A percentile compares a stretch with the other conserved stretches of the same genome.
Evolutionary conservation across 1,140 invertebrate species (phyloP).

Genomic region (Maconellicoccus hirsutus): DNA sequence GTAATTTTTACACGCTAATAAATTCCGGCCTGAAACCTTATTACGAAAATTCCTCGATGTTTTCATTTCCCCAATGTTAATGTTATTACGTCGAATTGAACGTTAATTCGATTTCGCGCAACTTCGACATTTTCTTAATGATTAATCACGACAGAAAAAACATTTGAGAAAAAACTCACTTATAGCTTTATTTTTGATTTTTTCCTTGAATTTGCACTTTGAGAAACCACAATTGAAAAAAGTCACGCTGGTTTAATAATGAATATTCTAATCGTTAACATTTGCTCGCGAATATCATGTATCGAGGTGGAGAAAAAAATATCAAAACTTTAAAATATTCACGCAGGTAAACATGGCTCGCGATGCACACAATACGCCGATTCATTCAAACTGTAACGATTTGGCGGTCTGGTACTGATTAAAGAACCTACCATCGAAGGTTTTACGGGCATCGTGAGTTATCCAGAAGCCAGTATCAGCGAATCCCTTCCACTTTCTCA

Average conservation of each 20-base stretch:
- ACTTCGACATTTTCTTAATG: too few relatives aligned
- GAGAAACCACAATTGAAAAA: background rate
- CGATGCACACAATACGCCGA: background rate
- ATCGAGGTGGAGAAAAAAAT: background rate
- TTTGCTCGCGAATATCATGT: background rate
- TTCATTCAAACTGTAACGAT: slow-evolving; percentile 13
- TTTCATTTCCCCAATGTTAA: too few relatives aligned
- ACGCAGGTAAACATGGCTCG: background rate
- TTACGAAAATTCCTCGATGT: too few relatives aligned
- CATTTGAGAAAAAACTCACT: background rate
- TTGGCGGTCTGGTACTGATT: slow-evolving; percentile 5
- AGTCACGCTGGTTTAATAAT: slow-evolving; percentile 3
- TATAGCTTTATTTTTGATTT: background rate
- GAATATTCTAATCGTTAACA: slow-evolving; percentile 9
- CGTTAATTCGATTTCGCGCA: too few relatives aligned
- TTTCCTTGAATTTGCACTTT: background rate
- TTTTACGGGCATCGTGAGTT: background rate
- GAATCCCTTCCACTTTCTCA: background rate
- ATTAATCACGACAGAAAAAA: background rate
- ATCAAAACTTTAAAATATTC: background rate
- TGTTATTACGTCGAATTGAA: too few relatives aligned
- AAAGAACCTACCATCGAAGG: slow-evolving; percentile 18
- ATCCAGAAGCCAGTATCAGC: background rate
- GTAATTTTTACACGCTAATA: too few relatives aligned
- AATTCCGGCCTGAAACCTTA: too few relatives aligned